Evolutionary conservation across 2,888 invertebrate species (phyloP), one percentile per base, ranked within the genome.

Genomic region (Ophion slaviceki): DNA sequence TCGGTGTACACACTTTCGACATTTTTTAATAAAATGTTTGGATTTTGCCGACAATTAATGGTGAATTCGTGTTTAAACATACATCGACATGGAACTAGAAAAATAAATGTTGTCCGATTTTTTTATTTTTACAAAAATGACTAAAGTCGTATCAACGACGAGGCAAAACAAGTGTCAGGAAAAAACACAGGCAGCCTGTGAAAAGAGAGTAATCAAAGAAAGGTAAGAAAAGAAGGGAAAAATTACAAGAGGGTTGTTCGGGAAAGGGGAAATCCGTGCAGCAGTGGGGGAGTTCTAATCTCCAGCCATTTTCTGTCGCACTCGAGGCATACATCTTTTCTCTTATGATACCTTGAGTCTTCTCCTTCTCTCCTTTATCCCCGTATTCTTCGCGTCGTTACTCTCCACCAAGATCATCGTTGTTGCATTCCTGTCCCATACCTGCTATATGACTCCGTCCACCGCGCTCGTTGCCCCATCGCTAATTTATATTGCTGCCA

Each of bases 401-500:
- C 57, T 47, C 11, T 61, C 57, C 53, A 53, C 14, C 17, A 62
- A 61, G 70, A 80, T 80, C 72, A 47, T 72, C 71, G 53, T 53
- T 53, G 47, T 79, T 62, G 71, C 79, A 80, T 80, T 80, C 80
- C 70, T 36, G 68, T 24, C 68, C 45, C 24, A 64, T 62, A 20
- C 61, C 70, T 74, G 14, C 45, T 66, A 59, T 14, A 14, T 14
- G 17, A 17, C 20, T 61, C 20, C 45, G n/a, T 61, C 64, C 75
- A 72, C 72, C 68, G 71, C 64, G n/a, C 57, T 64, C 80, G 57
- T 67, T 36, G 86, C 89, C 87, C 85, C 89, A 86, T 91, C 89
- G 91, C 89, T 91, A 91, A 92, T 92, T 92, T 92, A 91, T 91
- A 92, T 89, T 89, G 91, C 89, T 92, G 91, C 92, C 92, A 92